phyloP scores from a whole-genome alignment of 2,113 vertebrate genomes.

The Procavia capensis region DNA sequence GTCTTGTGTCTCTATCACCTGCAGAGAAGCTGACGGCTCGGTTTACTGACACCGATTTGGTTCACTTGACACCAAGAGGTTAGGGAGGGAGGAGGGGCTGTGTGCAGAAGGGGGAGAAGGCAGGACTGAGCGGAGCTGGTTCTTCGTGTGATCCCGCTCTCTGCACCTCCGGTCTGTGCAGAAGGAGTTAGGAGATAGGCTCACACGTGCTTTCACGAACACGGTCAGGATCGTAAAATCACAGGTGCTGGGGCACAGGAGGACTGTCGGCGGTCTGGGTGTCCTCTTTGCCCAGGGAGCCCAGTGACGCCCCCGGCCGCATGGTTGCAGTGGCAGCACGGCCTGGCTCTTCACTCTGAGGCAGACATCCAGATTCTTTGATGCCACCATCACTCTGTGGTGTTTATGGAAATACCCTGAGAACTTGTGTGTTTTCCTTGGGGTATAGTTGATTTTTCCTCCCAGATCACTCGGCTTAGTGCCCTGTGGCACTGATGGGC shows the following conservation, averaged over 20 bases:
- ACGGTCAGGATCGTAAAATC: conserved; percentile 20
- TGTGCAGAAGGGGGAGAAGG: neutral
- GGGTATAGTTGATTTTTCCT: neutral
- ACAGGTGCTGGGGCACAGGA: neutral
- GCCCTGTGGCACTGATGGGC: accelerated
- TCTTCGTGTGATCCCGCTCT: neutral
- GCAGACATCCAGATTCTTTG: neutral
- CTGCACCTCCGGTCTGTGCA: conserved; percentile 42
- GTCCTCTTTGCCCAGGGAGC: neutral
- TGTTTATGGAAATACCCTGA: neutral
- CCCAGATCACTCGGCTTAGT: neutral
- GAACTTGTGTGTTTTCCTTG: neutral
- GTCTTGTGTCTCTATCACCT: neutral
- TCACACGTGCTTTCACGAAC: conserved; percentile 32
- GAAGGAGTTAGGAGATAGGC: conserved; percentile 18
- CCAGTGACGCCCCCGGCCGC: neutral
- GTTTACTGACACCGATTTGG: neutral
- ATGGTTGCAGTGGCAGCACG: neutral
- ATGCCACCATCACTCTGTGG: neutral
- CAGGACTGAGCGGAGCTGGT: neutral
- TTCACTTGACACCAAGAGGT: neutral
- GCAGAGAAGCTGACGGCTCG: neutral
- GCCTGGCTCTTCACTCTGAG: neutral
- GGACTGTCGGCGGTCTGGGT: neutral
- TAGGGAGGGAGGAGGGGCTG: neutral